Base-by-base conservation (phyloP, 1,140 invertebrate species). In the Grapholita molesta region DNA sequence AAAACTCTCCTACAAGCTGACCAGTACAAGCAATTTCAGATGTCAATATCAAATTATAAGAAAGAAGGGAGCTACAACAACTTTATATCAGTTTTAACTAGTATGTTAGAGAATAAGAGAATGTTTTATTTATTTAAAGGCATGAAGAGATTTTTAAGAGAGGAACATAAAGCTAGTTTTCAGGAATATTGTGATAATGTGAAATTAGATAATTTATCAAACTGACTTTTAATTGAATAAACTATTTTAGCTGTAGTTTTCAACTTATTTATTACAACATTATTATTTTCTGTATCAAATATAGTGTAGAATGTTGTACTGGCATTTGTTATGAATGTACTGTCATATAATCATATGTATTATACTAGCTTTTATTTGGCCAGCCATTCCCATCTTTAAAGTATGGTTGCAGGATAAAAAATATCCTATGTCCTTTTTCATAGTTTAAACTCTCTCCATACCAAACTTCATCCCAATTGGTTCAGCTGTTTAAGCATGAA, bases 41-140 rank as follows among this genome's bases (percentile, higher is more conserved):
- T 86, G 18, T 93, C 94, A 32, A 90, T 95, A 71, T 84, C 93
- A 18, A 80, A 76, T 9, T 96, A 96, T 78, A 94, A 93, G 67
- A 93, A 89, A 61, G 90, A 90, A 42, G 90, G 90, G 11, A 88
- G 93, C 76, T 93, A 94, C 72, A 75, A 88, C 2, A 75, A 86
- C 25, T 89, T 96, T 67, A 79, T 94, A 48, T 72, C 80, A 65
- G 82, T 85, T 28, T 82, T 96, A 32, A 87, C 91, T 70, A 76
- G 78, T 67, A 78, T 95, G 52, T 93, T 95, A 74, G 80, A 93
- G 23, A 88, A 92, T 69, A 90, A 83, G 48, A 86, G 91, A 70
- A 70, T 93, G 53, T 92, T 92, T 70, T 94, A 95, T 85, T 91
- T 96, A 68, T 92, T 95, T 48, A 89, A 88, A 76, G 94, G 94